These are phyloP conservation scores for Gonatopus flavifemur DNA, from an alignment of 1,140 invertebrate species.

Conservation along the genomic window DNA sequence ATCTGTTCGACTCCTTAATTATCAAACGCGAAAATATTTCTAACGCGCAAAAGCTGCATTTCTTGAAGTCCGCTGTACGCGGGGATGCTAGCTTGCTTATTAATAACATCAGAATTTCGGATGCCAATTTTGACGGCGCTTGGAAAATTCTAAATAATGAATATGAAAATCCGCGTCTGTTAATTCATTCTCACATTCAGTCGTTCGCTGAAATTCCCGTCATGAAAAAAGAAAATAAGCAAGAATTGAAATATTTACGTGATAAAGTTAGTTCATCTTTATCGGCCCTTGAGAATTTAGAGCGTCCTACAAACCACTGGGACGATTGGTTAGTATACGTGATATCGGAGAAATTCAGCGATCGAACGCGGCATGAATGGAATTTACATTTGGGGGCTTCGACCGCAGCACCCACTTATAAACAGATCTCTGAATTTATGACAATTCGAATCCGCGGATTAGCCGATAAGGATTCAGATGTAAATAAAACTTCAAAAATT, in stretches of 20 bases:
- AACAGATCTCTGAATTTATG: background rate
- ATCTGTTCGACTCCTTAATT: background rate
- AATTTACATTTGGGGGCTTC: background rate
- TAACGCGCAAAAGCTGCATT: background rate
- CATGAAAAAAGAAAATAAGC: background rate
- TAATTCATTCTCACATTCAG: background rate
- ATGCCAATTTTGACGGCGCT: background rate
- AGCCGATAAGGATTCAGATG: too few relatives aligned
- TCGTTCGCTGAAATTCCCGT: background rate
- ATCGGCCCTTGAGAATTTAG: background rate
- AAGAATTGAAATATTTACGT: background rate
- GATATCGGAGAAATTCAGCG: background rate
- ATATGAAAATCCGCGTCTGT: background rate
- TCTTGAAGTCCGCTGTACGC: background rate
- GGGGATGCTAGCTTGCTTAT: background rate
- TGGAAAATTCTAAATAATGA: background rate
- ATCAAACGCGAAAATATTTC: background rate
- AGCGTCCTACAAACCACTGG: background rate
- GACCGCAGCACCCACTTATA: background rate
- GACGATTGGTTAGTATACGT: conserved; percentile 3
- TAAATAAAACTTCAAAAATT: too few relatives aligned
- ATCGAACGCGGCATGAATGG: background rate
- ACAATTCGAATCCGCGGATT: too few relatives aligned
- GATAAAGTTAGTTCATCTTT: background rate
- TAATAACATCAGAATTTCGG: background rate